Evolutionary conservation across 2,888 invertebrate species (phyloP).

Genomic region (Proisotoma minuta): DNA sequence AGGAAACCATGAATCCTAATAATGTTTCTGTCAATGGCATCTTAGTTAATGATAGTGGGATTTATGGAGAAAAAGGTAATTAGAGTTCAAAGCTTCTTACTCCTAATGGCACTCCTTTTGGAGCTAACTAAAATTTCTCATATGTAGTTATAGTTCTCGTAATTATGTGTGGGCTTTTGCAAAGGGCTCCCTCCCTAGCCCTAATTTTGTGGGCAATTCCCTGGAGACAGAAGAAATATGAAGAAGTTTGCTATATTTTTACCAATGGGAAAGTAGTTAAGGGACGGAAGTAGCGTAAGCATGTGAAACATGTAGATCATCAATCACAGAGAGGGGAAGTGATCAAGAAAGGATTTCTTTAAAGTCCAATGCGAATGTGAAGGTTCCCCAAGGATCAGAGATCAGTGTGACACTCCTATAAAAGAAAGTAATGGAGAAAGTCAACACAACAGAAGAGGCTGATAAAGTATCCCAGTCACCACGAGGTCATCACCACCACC

Average conservation of each 20-base stretch:
- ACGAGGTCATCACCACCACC: constrained; percentile 1
- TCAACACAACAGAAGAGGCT: not conserved
- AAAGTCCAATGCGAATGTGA: too few relatives aligned
- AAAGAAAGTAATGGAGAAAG: too few relatives aligned
- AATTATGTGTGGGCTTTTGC: too few relatives aligned
- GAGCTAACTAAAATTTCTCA: too few relatives aligned
- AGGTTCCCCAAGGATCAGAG: not conserved
- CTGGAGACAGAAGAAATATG: too few relatives aligned
- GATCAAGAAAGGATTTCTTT: constrained; percentile 14
- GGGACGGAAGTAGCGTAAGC: not conserved
- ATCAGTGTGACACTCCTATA: too few relatives aligned
- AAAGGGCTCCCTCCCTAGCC: too few relatives aligned
- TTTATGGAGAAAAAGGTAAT: not conserved
- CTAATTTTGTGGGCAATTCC: too few relatives aligned
- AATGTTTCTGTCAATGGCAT: not conserved
- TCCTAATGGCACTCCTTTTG: too few relatives aligned
- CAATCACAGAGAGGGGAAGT: constrained; percentile 13
- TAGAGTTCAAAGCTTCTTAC: not conserved
- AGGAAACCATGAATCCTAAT: not conserved
- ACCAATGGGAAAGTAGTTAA: not conserved
- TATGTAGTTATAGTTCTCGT: too few relatives aligned
- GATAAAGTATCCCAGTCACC: not conserved
- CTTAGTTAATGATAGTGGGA: too few relatives aligned
- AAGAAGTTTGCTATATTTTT: too few relatives aligned
- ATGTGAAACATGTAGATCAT: constrained; percentile 12